Evolutionary conservation across 2,888 invertebrate species (phyloP), one percentile per base, ranked within the genome.

Genomic region (Parascotia fuliginaria): DNA sequence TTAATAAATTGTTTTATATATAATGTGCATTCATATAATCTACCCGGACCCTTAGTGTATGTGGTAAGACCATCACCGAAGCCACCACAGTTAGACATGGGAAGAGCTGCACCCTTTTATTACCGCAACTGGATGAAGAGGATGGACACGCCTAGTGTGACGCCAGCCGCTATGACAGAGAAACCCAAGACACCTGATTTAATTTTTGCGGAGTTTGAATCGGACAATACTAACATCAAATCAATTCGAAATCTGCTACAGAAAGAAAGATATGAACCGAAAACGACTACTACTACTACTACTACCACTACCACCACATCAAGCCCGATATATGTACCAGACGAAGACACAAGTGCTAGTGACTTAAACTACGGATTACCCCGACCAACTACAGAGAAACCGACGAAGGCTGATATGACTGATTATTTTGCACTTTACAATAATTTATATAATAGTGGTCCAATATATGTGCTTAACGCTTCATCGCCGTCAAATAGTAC

Each of bases 131-230:
- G 91, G 91, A 85, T 83, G 74, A 77, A 83, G 70, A 77, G 91
- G 55, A 87, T 89, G 83, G 91, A 91, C 44, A 40, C 80, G 0
- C 80, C 77, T 19, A 84, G 83, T 22, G 40, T 48, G 11, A 73
- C 77, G 2, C 59, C 73, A 0, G 75, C 82, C 1, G 79, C 80
- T 0, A 77, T 76, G 11, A 66, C 75, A 11, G 64, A 73, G 4
- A 82, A 70, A 56, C 66, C 73, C 22, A 77, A 83, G 51, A 87
- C 89, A 0, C 92, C 89, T 0, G 92, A 92, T 65, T 74, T 92
- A 34, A 92, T 92, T 69, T 91, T 92, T 60, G 92, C 92, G 0
- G 92, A 92, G 61, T 92, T 92, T 49, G 91, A 91, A 67, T 81
- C 87, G 0, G 81, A 81, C 1, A 79, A 75, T 37, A 69, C 72